Base-by-base conservation (phyloP, 2,888 invertebrate genomes). In the Acronicta aceris region DNA sequence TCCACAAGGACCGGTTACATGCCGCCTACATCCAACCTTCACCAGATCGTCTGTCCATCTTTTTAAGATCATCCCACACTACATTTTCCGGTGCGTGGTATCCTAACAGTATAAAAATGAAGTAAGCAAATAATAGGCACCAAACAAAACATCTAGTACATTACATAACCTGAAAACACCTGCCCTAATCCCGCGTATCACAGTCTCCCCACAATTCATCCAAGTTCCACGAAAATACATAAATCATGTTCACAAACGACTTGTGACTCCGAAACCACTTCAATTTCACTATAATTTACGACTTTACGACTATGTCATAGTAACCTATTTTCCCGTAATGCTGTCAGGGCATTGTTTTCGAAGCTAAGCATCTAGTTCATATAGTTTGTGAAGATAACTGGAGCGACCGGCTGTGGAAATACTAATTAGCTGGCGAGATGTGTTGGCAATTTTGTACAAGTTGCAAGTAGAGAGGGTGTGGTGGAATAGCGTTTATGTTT, bases 371-470 rank as follows among this genome's bases (percentile, higher is more conserved):
- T 73, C 51, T 55, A 71, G 50, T 40, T 58, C 71, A 52, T 45
- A 74, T 76, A 77, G 78, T 80, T 80, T 71, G 67, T 74, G 54
- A 68, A 52, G 54, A 74, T 77, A 78, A 74, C 73, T 79, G 42
- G 70, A 48, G 36, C 76, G 61, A 55, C 62, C 48, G 57, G 43
- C 21, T 52, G 15, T 59, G 42, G 66, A 62, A 68, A 60, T 66
- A 66, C 68, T 72, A 72, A 77, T 78, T 77, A 78, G 67, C 46
- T 42, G n/a, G 40, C 40, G 47, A 61, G 69, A 48, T 64, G 67
- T 49, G 61, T 51, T 42, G 33, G 49, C 30, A 47, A 59, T 52
- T 70, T 51, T 48, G 47, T 49, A 43, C 56, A 49, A 70, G 64
- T 48, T 38, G 21, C 21, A 47, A 46, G 45, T 30, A 27, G 27